These are phyloP conservation scores for human DNA, from an alignment of 2,113 vertebrate genomes.

Conservation along the genomic window GRCh38 chrX:69504001-69504500, in stretches of 20 bases:
- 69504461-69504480: slow-evolving; percentile 74
- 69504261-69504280: slow-evolving; percentile 43
- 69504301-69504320: slow-evolving; percentile 78
- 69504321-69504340: slow-evolving; percentile 69
- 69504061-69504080: slow-evolving; percentile 54
- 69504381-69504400: slow-evolving; percentile 80
- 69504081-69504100: background rate
- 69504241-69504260: slow-evolving; percentile 76
- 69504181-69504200: slow-evolving; percentile 55
- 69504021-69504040: background rate
- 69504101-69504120: background rate
- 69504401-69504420: slow-evolving; percentile 87
- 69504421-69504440: slow-evolving; percentile 90
- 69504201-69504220: slow-evolving; percentile 75
- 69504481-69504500: slow-evolving; percentile 75
- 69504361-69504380: slow-evolving; percentile 70
- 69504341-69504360: slow-evolving; percentile 72
- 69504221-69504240: slow-evolving; percentile 76
- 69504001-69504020: slow-evolving; percentile 31
- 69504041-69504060: slow-evolving; percentile 50
- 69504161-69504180: slow-evolving; percentile 52
- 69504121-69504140: slow-evolving; percentile 34
- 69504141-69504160: slow-evolving; percentile 44
- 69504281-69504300: slow-evolving; percentile 58
- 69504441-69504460: slow-evolving; percentile 81